Percentiles rank a stretch among this genome's conserved stretches.
phyloP scores from a whole-genome alignment of 1,140 invertebrate genomes.

The Lordiphosa mommai region DNA sequence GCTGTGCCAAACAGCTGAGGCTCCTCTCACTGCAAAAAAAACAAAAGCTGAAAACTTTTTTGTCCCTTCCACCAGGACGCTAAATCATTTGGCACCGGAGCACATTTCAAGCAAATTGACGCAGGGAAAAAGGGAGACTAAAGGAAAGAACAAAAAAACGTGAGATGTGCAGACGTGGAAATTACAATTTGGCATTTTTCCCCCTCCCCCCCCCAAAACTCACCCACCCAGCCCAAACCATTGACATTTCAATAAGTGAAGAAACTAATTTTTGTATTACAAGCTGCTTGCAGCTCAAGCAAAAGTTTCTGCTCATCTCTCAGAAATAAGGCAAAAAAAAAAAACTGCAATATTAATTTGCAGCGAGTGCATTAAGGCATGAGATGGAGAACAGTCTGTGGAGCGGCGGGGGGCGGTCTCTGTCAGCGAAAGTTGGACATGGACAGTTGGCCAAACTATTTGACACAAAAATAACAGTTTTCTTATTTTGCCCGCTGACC shows the following conservation, averaged over 20 bases:
- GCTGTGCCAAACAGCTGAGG: conserved; percentile 65
- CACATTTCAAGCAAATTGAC: conserved; percentile 75
- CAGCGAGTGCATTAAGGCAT: conserved; percentile 70
- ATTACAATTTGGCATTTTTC: conserved; percentile 62
- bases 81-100: conserved; percentile 72
- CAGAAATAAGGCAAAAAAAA: conserved; percentile 1
- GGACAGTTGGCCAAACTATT: conserved; percentile 75
- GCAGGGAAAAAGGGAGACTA: conserved; percentile 17
- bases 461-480: conserved; percentile 77
- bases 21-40: conserved; percentile 41
- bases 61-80: conserved; percentile 32
- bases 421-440: conserved; percentile 75
- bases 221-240: conserved; percentile 16
- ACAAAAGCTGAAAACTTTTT: conserved; percentile 59
- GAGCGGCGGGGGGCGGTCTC: conserved; percentile 24
- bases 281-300: conserved; percentile 24
- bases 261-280: conserved; percentile 72
- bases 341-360: conserved; percentile 76
- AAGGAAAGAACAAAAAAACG: conserved; percentile 8
- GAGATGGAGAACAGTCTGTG: background rate
- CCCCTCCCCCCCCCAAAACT: too few species aligned
- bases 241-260: conserved; percentile 77
- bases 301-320: conserved; percentile 51
- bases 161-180: conserved; percentile 54
- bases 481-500: conserved; percentile 47